Evolutionary conservation across 1,140 invertebrate species (phyloP), one percentile per base, ranked within the genome.

Genomic region (Parapsyche elsis): DNA sequence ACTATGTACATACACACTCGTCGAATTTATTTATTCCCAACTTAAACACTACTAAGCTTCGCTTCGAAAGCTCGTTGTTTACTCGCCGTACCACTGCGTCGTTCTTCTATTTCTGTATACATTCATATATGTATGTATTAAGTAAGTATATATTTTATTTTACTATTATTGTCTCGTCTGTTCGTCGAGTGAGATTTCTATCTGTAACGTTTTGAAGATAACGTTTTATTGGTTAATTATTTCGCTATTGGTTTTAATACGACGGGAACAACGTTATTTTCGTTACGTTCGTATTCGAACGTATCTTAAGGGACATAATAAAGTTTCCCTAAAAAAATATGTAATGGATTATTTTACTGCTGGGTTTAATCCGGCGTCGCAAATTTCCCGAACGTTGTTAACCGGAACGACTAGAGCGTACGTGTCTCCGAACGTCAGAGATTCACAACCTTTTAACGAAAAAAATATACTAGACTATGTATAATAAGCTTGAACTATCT

Each of bases 301-400:
- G 49, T 53, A 14, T 16, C 49, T 12, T 26, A 23, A 67, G 64
- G 30, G 64, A 67, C 64, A 67, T 23, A 61, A 21, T 21, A 67
- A 67, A 67, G 64, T 67, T 67, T 19, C 24, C 21, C 64, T 26
- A 2, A 53, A 53, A 67, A 67, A 67, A 67, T 30, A 67, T 67
- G 24, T 67, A 67, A 67, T 67, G 64, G 64, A 67, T 67, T 67
- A 67, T 67, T 67, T 67, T 67, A 67, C 64, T 67, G 24, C 64
- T n/a, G 64, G 64, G 64, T 67, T 67, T 67, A 67, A 67, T 67
- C 64, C 64, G 9, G 23, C 64, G 64, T 67, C 64, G 24, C 64
- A 67, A 67, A 67, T 67, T 67, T 67, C 64, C 64, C 24, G 9
- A 14, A 26, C 64, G 64, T 23, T 67, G 64, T 67, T 67, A 67